Evolutionary conservation across 1,140 invertebrate species (phyloP).

Genomic region (Aphelinus atriplicis): DNA sequence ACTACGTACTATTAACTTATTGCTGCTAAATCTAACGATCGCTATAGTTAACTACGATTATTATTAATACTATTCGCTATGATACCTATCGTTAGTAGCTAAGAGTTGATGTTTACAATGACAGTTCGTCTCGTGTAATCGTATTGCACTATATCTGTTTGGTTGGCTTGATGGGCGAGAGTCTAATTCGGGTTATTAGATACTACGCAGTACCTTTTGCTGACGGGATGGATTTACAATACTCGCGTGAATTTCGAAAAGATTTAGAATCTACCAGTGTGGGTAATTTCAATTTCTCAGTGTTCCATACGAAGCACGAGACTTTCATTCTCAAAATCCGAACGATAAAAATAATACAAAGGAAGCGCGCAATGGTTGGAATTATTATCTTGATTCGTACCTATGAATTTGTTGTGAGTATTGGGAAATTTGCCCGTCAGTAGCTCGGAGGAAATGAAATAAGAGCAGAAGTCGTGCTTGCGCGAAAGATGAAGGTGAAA

Average conservation of each 20-base stretch:
- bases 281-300: too few species aligned
- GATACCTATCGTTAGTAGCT: constrained; percentile 62
- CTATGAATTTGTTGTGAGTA: neutral
- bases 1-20: neutral
- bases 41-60: constrained; percentile 47
- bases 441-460: constrained; percentile 51
- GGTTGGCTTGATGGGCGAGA: constrained; percentile 67
- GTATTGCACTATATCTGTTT: constrained; percentile 67
- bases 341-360: too few species aligned
- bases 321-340: too few species aligned
- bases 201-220: constrained; percentile 68
- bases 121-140: constrained; percentile 65
- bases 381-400: too few species aligned
- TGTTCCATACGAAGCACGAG: too few species aligned
- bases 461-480: constrained; percentile 42
- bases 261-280: too few species aligned
- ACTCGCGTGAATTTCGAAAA: neutral
- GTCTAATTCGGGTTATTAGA: constrained; percentile 68
- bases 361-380: too few species aligned
- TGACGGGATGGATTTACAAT: constrained; percentile 51
- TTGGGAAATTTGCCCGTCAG: constrained; percentile 48
- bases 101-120: constrained; percentile 65
- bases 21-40: constrained; percentile 43
- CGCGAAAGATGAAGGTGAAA: constrained; percentile 29
- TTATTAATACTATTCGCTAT: constrained; percentile 45